These are phyloP conservation scores for Apodemia arnacis DNA, from an alignment of 2,888 invertebrate genomes.

Conservation along the genomic window DNA sequence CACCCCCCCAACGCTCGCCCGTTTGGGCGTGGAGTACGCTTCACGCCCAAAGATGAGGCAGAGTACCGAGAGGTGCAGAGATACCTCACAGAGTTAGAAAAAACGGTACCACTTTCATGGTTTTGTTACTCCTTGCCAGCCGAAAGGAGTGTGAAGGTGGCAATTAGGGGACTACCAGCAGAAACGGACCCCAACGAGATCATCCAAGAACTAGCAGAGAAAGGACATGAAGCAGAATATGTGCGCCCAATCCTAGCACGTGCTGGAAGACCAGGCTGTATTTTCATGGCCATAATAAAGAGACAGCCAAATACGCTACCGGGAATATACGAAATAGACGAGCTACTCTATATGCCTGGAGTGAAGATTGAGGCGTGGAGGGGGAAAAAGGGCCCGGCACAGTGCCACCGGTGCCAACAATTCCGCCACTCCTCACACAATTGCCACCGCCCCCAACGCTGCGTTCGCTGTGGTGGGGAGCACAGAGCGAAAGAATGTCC, in stretches of 20 bases:
- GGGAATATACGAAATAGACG: neutral
- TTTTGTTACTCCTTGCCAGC: neutral
- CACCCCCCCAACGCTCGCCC: too few relatives aligned
- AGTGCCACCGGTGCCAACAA: conserved; percentile 52
- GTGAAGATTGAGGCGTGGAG: conserved; percentile 34
- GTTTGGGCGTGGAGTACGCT: too few relatives aligned
- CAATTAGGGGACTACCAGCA: conserved; percentile 61
- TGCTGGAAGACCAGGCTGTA: neutral
- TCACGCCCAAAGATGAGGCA: too few relatives aligned
- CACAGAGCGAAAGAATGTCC: conserved; percentile 54
- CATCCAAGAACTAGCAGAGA: conserved; percentile 3
- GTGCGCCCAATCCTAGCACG: conserved; percentile 25
- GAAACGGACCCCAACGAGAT: conserved; percentile 53
- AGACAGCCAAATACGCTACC: too few relatives aligned
- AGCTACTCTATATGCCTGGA: conserved; percentile 49
- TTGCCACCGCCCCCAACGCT: conserved; percentile 32
- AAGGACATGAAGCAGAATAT: conserved; percentile 14
- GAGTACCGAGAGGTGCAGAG: too few relatives aligned
- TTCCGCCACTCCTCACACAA: conserved; percentile 62
- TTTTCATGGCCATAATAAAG: neutral
- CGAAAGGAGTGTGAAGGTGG: conserved; percentile 46
- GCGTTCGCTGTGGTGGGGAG: conserved; percentile 38
- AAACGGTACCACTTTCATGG: too few relatives aligned
- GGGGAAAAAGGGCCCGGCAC: conserved; percentile 35
- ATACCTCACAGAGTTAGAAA: too few relatives aligned